Percentiles rank a stretch among this genome's conserved stretches.
Conservation (phyloP, 1,140 invertebrate species). For the Neodiprion fabricii region DNA sequence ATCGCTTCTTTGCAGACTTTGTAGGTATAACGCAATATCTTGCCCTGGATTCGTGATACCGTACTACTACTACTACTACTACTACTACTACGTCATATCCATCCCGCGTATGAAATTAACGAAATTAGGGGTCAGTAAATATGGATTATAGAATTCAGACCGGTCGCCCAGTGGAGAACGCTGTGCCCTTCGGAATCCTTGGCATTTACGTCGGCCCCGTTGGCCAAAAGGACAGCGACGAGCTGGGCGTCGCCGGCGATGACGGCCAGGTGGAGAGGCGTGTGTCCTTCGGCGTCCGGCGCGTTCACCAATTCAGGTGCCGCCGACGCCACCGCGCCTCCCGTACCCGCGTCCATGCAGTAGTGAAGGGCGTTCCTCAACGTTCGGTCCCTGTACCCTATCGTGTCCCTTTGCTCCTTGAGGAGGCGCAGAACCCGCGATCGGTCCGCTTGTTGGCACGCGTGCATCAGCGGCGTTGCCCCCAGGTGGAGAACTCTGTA, state of each 20-base stretch:
- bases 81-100: too few relatives aligned
- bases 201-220: constrained; percentile 86
- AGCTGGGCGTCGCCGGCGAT: constrained; percentile 88
- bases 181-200: constrained; percentile 94
- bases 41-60: too few relatives aligned
- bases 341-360: constrained; percentile 80
- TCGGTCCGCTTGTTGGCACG: constrained; percentile 80
- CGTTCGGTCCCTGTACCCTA: constrained; percentile 75
- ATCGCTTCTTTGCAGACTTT: too few relatives aligned
- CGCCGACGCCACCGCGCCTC: constrained; percentile 75
- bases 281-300: constrained; percentile 92
- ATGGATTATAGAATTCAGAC: constrained; percentile 56
- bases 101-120: too few relatives aligned
- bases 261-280: constrained; percentile 89
- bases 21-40: too few relatives aligned
- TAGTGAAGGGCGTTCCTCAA: constrained; percentile 92
- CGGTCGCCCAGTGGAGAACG: constrained; percentile 97
- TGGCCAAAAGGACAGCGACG: constrained; percentile 79
- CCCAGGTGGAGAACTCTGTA: constrained; percentile 57
- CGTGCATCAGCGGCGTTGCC: constrained; percentile 86
- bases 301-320: constrained; percentile 81
- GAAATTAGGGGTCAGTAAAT: too few relatives aligned
- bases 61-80: too few relatives aligned
- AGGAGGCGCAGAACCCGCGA: constrained; percentile 62
- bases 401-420: constrained; percentile 58